Evolutionary conservation across 64 coral and sea anemone species (phyloP).

Genomic region (Exaiptasia diaphana): DNA sequence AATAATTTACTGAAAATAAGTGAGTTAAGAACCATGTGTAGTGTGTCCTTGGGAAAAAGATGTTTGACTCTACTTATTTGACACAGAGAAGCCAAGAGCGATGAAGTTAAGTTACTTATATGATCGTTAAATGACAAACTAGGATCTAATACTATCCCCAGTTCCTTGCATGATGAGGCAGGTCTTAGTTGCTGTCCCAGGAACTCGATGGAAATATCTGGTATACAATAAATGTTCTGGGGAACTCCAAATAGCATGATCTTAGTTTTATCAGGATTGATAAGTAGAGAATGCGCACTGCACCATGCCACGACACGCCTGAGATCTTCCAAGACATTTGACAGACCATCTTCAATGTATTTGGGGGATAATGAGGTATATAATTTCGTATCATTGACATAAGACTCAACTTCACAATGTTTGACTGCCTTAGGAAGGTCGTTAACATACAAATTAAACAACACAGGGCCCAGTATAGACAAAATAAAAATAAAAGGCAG

Average conservation of each 20-base stretch:
- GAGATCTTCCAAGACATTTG: constrained; percentile 2
- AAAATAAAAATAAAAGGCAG: too few relatives aligned
- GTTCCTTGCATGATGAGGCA: too few relatives aligned
- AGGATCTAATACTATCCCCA: too few relatives aligned
- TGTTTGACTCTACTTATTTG: neutral
- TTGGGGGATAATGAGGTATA: neutral
- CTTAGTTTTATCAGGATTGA: constrained; percentile 49
- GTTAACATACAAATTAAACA: constrained; percentile 41
- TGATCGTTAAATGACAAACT: too few relatives aligned
- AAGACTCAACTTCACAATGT: neutral
- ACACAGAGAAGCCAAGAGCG: too few relatives aligned
- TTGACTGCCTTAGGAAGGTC: neutral
- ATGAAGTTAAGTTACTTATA: too few relatives aligned
- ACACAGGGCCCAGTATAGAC: constrained; percentile 29
- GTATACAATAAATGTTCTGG: neutral
- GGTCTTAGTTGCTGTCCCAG: neutral
- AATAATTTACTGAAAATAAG: neutral
- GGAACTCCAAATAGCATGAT: constrained; percentile 26
- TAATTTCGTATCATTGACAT: constrained; percentile 43
- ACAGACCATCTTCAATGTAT: neutral
- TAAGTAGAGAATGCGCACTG: constrained; percentile 33
- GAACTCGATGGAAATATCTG: neutral
- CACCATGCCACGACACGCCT: constrained; percentile 29
- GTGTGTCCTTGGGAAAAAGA: too few relatives aligned
- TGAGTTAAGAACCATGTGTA: too few relatives aligned